phyloP scores from a whole-genome alignment of 2,888 invertebrate genomes.

The Euphydryas editha region DNA sequence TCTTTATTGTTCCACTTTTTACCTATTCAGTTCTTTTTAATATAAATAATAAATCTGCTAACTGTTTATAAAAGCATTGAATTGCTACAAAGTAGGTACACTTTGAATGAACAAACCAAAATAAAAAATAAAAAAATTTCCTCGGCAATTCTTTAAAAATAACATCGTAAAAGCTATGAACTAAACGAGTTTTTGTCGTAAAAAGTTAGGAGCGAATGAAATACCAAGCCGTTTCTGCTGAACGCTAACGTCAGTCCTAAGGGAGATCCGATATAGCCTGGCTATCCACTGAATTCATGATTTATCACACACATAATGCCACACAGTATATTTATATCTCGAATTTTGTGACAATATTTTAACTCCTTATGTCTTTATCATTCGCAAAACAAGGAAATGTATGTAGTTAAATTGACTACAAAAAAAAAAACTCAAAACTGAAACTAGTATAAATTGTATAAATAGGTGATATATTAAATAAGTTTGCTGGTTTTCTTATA shows the following conservation, averaged over 20 bases:
- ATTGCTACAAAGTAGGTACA: slow-evolving; percentile 10
- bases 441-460: background rate
- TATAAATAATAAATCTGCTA: slow-evolving; percentile 18
- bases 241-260: slow-evolving; percentile 42
- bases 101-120: slow-evolving; percentile 17
- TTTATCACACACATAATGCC: background rate
- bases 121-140: slow-evolving; percentile 26
- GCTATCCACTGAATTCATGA: slow-evolving; percentile 14
- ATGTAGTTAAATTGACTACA: no score
- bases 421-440: no score
- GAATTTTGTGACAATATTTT: background rate
- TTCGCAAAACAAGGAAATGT: background rate
- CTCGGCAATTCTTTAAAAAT: slow-evolving; percentile 38
- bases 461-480: background rate
- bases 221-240: slow-evolving; percentile 43
- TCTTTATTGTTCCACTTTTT: slow-evolving; percentile 4
- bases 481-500: fast-evolving
- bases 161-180: slow-evolving; percentile 36
- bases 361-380: background rate
- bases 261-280: slow-evolving; percentile 40
- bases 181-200: slow-evolving; percentile 41
- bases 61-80: slow-evolving; percentile 22
- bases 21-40: slow-evolving; percentile 8
- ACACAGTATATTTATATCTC: background rate
- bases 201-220: slow-evolving; percentile 43